Evolutionary conservation across 2,888 invertebrate genomes (phyloP).

Genomic region (Elysia crispata): DNA sequence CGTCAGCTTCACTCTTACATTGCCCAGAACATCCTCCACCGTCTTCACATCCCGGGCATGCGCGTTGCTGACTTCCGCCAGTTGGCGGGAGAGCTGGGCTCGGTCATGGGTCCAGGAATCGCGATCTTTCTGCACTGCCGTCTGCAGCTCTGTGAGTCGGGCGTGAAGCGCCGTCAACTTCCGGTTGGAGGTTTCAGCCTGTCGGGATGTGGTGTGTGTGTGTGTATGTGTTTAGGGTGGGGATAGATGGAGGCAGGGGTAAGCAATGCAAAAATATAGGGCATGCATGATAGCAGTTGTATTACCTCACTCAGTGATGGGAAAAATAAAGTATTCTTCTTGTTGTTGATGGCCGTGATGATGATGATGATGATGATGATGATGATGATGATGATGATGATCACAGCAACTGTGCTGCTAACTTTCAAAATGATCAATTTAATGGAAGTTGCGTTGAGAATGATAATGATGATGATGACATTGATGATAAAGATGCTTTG

Average conservation of each 20-base stretch:
- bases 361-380: slow-evolving; percentile 49
- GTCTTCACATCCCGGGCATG: slow-evolving; percentile 64
- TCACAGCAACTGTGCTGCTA: not conserved
- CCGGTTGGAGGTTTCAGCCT: slow-evolving; percentile 63
- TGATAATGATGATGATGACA: not conserved
- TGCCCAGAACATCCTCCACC: slow-evolving; percentile 67
- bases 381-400: slow-evolving; percentile 41
- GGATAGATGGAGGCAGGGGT: too few species aligned
- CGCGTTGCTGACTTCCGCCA: slow-evolving; percentile 61
- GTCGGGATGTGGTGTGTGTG: too few species aligned
- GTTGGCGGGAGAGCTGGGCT: slow-evolving; percentile 60
- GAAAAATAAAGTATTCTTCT: too few species aligned
- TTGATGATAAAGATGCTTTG: not conserved
- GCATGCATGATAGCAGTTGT: too few species aligned
- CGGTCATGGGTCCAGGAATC: slow-evolving; percentile 66
- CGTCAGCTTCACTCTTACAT: slow-evolving; percentile 61
- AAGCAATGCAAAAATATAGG: too few species aligned
- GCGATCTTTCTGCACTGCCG: slow-evolving; percentile 61
- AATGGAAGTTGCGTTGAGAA: not conserved
- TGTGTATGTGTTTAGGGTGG: too few species aligned
- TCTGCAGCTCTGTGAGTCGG: slow-evolving; percentile 62
- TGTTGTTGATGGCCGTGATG: slow-evolving; percentile 40
- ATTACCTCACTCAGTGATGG: too few species aligned
- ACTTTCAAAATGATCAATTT: not conserved
- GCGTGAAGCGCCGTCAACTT: slow-evolving; percentile 60